Percentiles rank a stretch among this genome's conserved stretches.
Conservation (phyloP, 2,797 vertebrate species). For the Peromyscus aztecus region DNA sequence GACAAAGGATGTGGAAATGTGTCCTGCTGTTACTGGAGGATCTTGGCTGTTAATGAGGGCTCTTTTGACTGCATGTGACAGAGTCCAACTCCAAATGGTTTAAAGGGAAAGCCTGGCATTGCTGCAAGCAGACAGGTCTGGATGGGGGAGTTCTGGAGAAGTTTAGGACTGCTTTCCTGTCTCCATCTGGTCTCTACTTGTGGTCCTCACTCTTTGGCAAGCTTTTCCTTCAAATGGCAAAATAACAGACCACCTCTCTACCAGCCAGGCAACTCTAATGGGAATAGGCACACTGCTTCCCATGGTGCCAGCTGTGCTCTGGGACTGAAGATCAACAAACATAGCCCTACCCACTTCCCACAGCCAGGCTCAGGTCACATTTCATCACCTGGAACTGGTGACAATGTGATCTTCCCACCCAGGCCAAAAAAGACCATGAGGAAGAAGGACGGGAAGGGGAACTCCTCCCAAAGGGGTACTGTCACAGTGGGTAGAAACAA, state of each 20-base stretch:
- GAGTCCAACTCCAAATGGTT: slow-evolving; percentile 6
- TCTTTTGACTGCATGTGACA: slow-evolving; percentile 42
- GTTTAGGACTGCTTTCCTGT: not conserved
- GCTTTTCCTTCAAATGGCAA: not conserved
- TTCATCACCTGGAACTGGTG: rapidly evolving
- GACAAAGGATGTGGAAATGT: slow-evolving; percentile 68
- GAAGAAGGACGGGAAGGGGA: not conserved
- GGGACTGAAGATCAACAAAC: not conserved
- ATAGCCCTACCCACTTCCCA: not conserved
- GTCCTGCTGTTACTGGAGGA: slow-evolving; percentile 41
- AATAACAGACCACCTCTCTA: not conserved
- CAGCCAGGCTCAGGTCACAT: not conserved
- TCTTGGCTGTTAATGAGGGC: slow-evolving; percentile 65
- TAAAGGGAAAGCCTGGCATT: not conserved
- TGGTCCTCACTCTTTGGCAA: not conserved
- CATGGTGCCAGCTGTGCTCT: not conserved
- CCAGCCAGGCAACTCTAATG: not conserved
- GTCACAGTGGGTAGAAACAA: not conserved
- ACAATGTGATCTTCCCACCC: not conserved
- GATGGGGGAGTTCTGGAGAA: not conserved
- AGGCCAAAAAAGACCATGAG: not conserved
- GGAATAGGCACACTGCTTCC: not conserved
- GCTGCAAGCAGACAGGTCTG: not conserved
- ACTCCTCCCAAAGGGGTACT: not conserved
- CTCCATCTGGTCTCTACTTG: not conserved